phyloP scores from a whole-genome alignment of 2,113 vertebrate species.

The Phaetusa simplex region DNA sequence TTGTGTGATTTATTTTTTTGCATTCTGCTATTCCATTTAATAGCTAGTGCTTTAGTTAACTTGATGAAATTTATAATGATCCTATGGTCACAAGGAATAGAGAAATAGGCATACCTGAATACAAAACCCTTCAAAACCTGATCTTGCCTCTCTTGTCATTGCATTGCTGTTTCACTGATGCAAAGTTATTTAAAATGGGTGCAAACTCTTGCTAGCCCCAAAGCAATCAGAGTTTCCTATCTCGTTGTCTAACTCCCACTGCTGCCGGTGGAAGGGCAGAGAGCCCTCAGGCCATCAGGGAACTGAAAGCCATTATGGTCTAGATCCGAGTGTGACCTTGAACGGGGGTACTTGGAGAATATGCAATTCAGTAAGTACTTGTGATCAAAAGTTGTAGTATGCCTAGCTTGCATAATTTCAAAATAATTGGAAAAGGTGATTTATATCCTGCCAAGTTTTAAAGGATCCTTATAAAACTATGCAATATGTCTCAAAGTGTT shows the following conservation, averaged over 20 bases:
- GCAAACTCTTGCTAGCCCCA: background rate
- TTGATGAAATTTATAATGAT: background rate
- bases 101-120: background rate
- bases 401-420: conserved; percentile 64
- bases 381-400: conserved; percentile 7
- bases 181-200: background rate
- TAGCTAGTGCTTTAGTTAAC: background rate
- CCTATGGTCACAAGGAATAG: background rate
- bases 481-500: conserved; percentile 65
- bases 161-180: background rate
- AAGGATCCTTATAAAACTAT: conserved; percentile 65
- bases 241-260: background rate
- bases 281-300: background rate
- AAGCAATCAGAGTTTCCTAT: background rate
- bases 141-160: background rate
- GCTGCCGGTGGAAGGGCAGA: background rate
- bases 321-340: background rate
- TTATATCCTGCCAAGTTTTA: conserved; percentile 66
- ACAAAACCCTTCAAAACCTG: background rate
- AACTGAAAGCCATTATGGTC: background rate
- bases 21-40: background rate
- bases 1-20: background rate
- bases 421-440: conserved; percentile 67
- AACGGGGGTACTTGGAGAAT: background rate
- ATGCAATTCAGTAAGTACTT: conserved; percentile 31